Evolutionary conservation across 2,888 invertebrate species (phyloP).

Genomic region (Nebria brevicollis): DNA sequence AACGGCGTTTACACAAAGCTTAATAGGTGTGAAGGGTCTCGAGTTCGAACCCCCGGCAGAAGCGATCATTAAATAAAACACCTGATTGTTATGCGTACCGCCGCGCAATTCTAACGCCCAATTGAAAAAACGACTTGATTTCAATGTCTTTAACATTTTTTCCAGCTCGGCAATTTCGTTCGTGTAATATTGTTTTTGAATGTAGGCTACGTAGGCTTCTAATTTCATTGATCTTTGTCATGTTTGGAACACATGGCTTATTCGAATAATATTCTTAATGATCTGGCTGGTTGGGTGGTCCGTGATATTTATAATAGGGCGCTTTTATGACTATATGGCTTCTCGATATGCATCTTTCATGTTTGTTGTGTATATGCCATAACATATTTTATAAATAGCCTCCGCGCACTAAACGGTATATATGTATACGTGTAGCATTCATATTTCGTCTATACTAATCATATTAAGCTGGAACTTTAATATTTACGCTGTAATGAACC

Average conservation of each 20-base stretch:
- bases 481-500: background rate
- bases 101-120: conserved; percentile 28
- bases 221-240: too few relatives aligned
- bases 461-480: background rate
- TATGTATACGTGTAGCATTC: too few relatives aligned
- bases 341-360: background rate
- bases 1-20: conserved; percentile 34
- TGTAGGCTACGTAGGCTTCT: too few relatives aligned
- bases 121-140: conserved; percentile 24
- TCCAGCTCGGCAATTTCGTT: background rate
- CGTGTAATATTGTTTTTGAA: too few relatives aligned
- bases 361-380: background rate
- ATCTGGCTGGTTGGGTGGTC: background rate
- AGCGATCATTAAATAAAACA: conserved; percentile 44
- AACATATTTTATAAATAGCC: background rate
- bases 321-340: background rate
- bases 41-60: conserved; percentile 29
- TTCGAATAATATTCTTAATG: background rate
- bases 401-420: background rate
- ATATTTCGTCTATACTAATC: background rate
- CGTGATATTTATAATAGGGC: background rate
- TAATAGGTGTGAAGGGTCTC: conserved; percentile 42
- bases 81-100: conserved; percentile 41
- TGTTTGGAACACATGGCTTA: background rate
- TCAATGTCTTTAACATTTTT: background rate